Evolutionary conservation across 2,113 vertebrate genomes (phyloP).

Genomic region (Herpailurus yagouaroundi): DNA sequence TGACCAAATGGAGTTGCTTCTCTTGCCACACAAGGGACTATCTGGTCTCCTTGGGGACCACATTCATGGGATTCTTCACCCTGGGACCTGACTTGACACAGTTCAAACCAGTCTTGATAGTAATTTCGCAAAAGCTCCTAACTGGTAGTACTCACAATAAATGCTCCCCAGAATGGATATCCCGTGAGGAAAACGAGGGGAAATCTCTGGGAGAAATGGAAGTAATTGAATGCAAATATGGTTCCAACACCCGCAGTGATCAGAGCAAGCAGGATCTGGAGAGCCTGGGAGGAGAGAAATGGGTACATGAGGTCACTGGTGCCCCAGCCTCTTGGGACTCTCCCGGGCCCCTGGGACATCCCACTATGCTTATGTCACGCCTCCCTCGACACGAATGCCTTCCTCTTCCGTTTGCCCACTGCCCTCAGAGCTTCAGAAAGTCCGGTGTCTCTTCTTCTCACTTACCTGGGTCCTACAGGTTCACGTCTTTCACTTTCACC

Average conservation of each 20-base stretch:
- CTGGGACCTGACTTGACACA: neutral
- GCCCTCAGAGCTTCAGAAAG: neutral
- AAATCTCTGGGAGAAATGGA: neutral
- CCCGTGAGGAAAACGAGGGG: conserved; percentile 38
- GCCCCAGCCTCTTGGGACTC: too few species aligned
- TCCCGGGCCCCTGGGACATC: too few species aligned
- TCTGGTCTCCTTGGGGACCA: neutral
- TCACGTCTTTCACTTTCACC: neutral
- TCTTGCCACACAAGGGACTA: neutral
- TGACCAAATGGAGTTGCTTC: neutral
- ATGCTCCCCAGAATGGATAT: conserved; percentile 73
- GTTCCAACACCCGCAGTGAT: conserved; percentile 39
- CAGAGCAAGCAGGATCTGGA: conserved; percentile 71
- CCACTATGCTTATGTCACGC: fast-evolving
- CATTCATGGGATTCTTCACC: neutral
- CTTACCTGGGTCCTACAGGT: too few species aligned
- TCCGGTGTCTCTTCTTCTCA: too few species aligned
- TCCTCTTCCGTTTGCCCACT: neutral
- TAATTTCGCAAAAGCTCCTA: neutral
- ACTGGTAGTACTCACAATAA: conserved; percentile 63
- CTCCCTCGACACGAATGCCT: fast-evolving
- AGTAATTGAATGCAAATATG: conserved; percentile 28
- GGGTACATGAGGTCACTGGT: neutral
- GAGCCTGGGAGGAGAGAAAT: conserved; percentile 55
- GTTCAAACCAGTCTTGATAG: neutral